Base-by-base conservation (phyloP, 2,113 vertebrate genomes). In the Nothocercus julius region DNA sequence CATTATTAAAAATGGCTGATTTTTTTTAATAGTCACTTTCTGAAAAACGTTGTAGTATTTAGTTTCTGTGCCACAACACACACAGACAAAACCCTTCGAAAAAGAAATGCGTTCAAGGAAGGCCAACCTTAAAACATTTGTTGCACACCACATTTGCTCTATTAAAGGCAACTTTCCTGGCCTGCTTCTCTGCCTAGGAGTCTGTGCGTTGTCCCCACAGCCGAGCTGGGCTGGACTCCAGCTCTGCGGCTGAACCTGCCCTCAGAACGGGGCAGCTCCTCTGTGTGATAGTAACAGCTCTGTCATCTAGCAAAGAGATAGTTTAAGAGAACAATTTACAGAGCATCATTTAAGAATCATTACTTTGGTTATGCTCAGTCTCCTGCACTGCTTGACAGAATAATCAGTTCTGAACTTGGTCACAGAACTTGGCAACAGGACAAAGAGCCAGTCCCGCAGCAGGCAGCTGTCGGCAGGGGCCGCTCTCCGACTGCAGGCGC, bases 251-350 rank as follows among this genome's bases (percentile, higher is more conserved):
- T 49, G 49, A 49, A 2, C 28, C 9, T 4, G 11, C 56, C 68
- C 40, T 36, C 18, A 8, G 17, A 3, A 0, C 15, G 32, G 10
- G 0, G 12, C 36, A 56, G 38, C 56, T n/a, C 56, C 30, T 20
- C 40, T 24, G 19, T 22, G 1, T 5, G 44, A 38, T 1, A 18
- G 53, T 3, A 5, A 7, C 53, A 47, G 38, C 73, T 61, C 73
- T 72, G 34, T 22, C n/a, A 19, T 1, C 45, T 54, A 61, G 67
- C 12, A 32, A 47, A 36, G 45, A 49, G 28, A 5, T 1, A 0
- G 4, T 40, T 8, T 0, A 2, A 30, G 5, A 14, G 42, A 58
- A 7, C 27, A 9, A 5, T 30, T 44, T 30, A 2, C 40, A 24
- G 63, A 7, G 56, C 3, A 0, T 15, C 5, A 10, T 21, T 58